Evolutionary conservation across 1,140 invertebrate genomes (phyloP).

Genomic region (Drosophila yakuba): DNA sequence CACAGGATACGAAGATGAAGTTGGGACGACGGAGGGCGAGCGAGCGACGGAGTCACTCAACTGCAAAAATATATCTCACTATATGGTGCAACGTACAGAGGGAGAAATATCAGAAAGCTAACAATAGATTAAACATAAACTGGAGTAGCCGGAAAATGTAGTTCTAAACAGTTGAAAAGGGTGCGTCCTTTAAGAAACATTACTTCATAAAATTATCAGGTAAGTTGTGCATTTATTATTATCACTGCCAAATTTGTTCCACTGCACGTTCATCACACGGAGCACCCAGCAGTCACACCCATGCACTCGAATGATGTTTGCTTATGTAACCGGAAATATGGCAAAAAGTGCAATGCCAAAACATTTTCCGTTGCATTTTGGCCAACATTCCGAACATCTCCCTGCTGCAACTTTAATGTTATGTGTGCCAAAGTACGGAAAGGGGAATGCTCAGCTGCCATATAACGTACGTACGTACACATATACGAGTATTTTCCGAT

Average conservation of each 20-base stretch:
- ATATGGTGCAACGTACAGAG: conserved; percentile 31
- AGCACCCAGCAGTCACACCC: neutral
- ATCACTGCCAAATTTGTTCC: neutral
- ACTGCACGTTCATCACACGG: conserved; percentile 6
- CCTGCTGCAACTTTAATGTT: conserved; percentile 77
- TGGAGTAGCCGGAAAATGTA: too few relatives aligned
- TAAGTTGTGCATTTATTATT: too few relatives aligned
- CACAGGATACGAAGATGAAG: conserved; percentile 30
- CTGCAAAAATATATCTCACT: conserved; percentile 77
- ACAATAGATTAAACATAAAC: neutral
- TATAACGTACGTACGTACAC: conserved; percentile 9
- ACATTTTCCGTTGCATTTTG: conserved; percentile 79
- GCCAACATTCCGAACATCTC: conserved; percentile 13
- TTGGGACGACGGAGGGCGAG: conserved; percentile 4
- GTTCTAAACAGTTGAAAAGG: too few relatives aligned
- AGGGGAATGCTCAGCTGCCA: conserved; percentile 51
- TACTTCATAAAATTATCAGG: too few relatives aligned
- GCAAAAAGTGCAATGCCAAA: conserved; percentile 82
- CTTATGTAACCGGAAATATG: conserved; percentile 82
- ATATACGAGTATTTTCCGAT: conserved; percentile 51
- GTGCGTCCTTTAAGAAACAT: too few relatives aligned
- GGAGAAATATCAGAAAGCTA: neutral
- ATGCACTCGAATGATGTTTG: conserved; percentile 49
- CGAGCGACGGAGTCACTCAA: conserved; percentile 69
- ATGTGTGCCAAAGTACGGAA: conserved; percentile 55